Conservation (phyloP, 1,140 invertebrate genomes). For the Venustaconcha ellipsiformis region DNA sequence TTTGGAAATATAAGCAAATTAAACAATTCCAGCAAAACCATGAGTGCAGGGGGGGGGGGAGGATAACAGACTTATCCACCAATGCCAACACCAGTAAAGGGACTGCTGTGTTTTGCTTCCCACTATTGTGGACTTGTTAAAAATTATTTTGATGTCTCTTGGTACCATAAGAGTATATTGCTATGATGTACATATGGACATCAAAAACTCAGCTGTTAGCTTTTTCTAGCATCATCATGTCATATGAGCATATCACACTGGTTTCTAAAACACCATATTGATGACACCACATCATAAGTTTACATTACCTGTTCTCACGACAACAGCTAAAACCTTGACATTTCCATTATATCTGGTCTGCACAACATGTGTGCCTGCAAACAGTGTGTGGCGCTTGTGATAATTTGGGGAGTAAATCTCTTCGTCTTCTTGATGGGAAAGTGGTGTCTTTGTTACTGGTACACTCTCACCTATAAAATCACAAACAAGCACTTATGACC, state of each 20-base stretch:
- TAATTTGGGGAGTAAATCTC: constrained; percentile 73
- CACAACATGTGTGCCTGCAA: constrained; percentile 94
- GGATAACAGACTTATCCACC: not conserved
- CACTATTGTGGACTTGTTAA: too few relatives aligned
- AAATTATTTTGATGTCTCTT: not conserved
- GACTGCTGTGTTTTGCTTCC: too few relatives aligned
- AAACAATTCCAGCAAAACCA: not conserved
- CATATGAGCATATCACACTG: not conserved
- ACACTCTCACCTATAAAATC: constrained; percentile 78
- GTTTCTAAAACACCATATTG: too few relatives aligned
- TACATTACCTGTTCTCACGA: constrained; percentile 78
- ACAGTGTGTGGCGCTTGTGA: constrained; percentile 91
- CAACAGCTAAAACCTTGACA: constrained; percentile 78
- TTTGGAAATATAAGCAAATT: too few relatives aligned
- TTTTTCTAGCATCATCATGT: not conserved
- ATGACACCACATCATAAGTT: not conserved
- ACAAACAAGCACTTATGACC: too few relatives aligned
- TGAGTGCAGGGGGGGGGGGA: too few relatives aligned
- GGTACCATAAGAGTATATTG: too few relatives aligned
- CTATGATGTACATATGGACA: not conserved
- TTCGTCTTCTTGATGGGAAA: constrained; percentile 74
- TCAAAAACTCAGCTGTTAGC: not conserved
- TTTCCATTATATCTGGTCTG: constrained; percentile 93
- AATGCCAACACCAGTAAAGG: too few relatives aligned
- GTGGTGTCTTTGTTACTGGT: constrained; percentile 90